Base-by-base conservation (phyloP, 2,797 vertebrate genomes). In the Alosa sapidissima region DNA sequence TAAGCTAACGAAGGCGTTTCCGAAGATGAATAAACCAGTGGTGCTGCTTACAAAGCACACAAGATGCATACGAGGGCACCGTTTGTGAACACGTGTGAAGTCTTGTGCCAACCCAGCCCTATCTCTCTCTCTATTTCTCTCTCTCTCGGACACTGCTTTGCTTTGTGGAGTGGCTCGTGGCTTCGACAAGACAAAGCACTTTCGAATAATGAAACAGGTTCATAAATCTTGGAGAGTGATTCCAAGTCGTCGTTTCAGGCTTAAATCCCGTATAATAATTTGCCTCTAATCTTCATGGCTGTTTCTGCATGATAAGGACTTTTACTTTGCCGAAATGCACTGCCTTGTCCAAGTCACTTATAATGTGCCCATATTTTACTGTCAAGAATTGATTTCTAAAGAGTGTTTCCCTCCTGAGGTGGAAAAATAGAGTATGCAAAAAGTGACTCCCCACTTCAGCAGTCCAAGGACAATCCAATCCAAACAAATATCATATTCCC, bases 251-350 rank as follows among this genome's bases (percentile, higher is more conserved):
- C 60, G 81, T 89, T 87, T 87, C 81, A 81, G 81, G 45, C 84
- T 86, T 87, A 88, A 91, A 89, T 87, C 86, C 51, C 33, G 82
- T 89, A 90, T 88, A 87, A 88, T 90, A 90, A 91, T 88, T 90
- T 89, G 84, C 78, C 81, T 86, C 84, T 90, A 90, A 92, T 92
- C 89, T 89, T 85, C 36, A 85, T 28, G 87, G 82, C 90, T 90
- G 90, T 88, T 89, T 90, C 87, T 86, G 87, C 84, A 86, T 84
- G 90, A 91, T 92, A 91, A 92, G 87, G 86, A 84, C 82, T 82
- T 90, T 90, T 87, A 84, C 62, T 82, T 83, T 84, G 49, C 51
- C 16, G 52, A 68, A 89, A 85, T 81, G 54, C 84, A 78, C 78
- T 54, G 47, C 83, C 41, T 81, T 81, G 83, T 84, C 85, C 62